A percentile compares a stretch with the other conserved stretches of the same genome.
Evolutionary conservation across 2,113 vertebrate species (phyloP).

Genomic region (Ophthalmolycus amberensis): DNA sequence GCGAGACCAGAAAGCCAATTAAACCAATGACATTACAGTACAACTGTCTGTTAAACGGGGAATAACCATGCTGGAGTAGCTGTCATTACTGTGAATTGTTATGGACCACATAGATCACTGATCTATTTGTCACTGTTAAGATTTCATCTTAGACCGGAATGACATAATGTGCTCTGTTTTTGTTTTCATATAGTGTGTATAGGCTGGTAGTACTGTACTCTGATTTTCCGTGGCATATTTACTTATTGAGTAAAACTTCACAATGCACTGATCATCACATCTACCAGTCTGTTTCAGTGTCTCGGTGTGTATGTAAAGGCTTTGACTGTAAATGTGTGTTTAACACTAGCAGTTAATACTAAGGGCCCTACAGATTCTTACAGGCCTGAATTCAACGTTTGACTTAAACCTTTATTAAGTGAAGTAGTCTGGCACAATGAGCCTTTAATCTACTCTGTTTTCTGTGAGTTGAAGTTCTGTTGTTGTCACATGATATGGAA

Average conservation of each 20-base stretch:
- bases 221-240: neutral
- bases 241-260: neutral
- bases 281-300: neutral
- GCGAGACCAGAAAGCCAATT: conserved; percentile 29
- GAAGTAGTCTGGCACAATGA: neutral
- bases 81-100: neutral
- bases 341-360: neutral
- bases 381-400: neutral
- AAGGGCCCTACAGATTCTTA: neutral
- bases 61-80: too few species aligned
- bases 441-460: neutral
- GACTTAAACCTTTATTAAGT: neutral
- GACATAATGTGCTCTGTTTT: neutral
- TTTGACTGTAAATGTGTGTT: neutral
- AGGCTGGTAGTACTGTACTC: neutral
- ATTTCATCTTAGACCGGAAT: neutral
- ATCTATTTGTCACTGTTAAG: neutral
- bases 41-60: neutral
- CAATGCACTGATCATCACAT: neutral
- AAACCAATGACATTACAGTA: neutral
- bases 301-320: neutral
- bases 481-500: conserved; percentile 39
- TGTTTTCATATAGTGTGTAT: neutral
- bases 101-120: neutral
- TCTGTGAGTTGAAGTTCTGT: neutral